Conservation (phyloP, 2,888 invertebrate genomes). For the Agonopterix arenella region DNA sequence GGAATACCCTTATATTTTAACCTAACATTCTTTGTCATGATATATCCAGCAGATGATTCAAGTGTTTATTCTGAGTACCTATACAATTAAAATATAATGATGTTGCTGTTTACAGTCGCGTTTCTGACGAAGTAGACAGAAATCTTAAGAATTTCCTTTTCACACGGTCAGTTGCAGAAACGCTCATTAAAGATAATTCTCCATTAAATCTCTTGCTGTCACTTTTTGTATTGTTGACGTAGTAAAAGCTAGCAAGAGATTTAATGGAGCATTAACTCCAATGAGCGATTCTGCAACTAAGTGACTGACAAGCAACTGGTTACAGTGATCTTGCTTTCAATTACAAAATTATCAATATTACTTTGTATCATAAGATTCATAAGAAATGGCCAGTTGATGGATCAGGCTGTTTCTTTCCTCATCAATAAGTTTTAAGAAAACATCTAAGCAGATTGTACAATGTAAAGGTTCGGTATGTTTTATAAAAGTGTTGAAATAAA, state of each 20-base stretch:
- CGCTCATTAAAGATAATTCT: too few species aligned
- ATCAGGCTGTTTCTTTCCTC: constrained; percentile 41
- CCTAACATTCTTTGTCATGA: constrained; percentile 54
- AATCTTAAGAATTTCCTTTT: constrained; percentile 64
- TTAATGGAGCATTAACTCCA: too few species aligned
- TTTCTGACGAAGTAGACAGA: constrained; percentile 34
- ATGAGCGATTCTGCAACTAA: too few species aligned
- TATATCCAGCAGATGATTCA: constrained; percentile 35
- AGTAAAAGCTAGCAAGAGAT: too few species aligned
- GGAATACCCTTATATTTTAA: constrained; percentile 21
- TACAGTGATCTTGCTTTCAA: constrained; percentile 33
- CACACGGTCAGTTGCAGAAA: too few species aligned
- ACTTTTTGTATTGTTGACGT: too few species aligned
- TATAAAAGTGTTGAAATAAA: background rate
- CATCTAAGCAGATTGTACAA: too few species aligned
- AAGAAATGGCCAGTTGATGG: constrained; percentile 20
- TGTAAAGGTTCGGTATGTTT: background rate
- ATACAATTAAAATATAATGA: constrained; percentile 6
- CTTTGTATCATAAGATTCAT: constrained; percentile 39
- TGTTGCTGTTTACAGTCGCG: constrained; percentile 26
- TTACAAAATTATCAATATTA: constrained; percentile 54
- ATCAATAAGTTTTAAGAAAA: constrained; percentile 27
- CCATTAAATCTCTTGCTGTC: too few species aligned
- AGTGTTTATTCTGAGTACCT: constrained; percentile 13
- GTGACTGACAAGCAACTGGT: constrained; percentile 30